A percentile compares a stretch with the other conserved stretches of the same genome.
These are phyloP conservation scores for Thereva nobilitata DNA, from an alignment of 2,888 invertebrate species.

Conservation along the genomic window DNA sequence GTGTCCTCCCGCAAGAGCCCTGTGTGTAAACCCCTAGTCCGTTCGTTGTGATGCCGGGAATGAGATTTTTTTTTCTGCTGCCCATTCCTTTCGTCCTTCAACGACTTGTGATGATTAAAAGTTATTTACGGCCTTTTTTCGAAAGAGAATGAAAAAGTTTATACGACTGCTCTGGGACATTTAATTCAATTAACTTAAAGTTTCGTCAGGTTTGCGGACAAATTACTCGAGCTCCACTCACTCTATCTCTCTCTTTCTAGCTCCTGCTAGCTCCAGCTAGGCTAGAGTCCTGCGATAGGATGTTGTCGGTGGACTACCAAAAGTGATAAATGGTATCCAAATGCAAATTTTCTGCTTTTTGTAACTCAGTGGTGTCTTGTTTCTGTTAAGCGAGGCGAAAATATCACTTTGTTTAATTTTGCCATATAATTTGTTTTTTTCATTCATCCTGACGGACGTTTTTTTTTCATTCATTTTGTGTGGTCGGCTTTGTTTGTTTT, in stretches of 20 bases:
- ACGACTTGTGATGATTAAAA: conserved; percentile 34
- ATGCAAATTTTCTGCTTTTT: conserved; percentile 17
- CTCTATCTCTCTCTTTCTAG: not conserved
- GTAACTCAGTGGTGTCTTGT: not conserved
- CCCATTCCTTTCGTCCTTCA: not conserved
- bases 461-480: too few species aligned
- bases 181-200: conserved; percentile 40
- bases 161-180: conserved; percentile 36
- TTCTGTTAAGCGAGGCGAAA: too few species aligned
- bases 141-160: conserved; percentile 32
- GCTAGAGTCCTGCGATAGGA: not conserved
- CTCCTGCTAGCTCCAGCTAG: too few species aligned
- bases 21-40: too few species aligned
- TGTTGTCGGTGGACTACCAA: not conserved
- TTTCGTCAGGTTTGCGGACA: conserved; percentile 36
- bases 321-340: conserved; percentile 5
- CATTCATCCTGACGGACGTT: not conserved
- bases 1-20: too few species aligned
- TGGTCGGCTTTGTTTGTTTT: too few species aligned
- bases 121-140: conserved; percentile 31
- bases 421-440: not conserved
- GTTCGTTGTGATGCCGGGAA: not conserved
- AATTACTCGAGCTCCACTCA: conserved; percentile 17
- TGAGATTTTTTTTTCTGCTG: conserved; percentile 10
- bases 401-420: not conserved